Base-by-base conservation (phyloP, 2,113 vertebrate species). In the Paraplagusia blochii region DNA sequence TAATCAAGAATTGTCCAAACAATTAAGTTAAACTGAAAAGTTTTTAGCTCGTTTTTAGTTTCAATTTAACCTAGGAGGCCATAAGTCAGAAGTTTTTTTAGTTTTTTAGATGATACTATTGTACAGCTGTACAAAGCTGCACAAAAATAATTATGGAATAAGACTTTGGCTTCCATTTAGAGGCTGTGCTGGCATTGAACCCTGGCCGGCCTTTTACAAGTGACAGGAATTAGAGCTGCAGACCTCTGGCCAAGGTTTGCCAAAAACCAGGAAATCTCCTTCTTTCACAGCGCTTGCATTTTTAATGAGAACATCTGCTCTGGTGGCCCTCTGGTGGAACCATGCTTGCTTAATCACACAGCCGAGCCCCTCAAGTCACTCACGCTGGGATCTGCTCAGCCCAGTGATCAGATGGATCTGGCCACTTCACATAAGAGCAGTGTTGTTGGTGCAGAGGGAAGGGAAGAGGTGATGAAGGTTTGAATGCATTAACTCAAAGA, bases 251-350 rank as follows among this genome's bases (percentile, higher is more conserved):
- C 85, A 85, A 83, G 85, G 87, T 87, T 79, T 86, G 79, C 77
- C 81, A 84, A 76, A 77, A 87, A 84, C 70, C 88, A 87, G 76
- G 91, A 88, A 85, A 84, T 87, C 83, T 85, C 81, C 81, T 83
- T 86, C 85, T 84, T 79, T 90, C 83, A 79, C 79, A 77, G 76
- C 80, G 79, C 87, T 1, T 94, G 84, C 91, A 94, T 95, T 90
- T 94, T 95, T 95, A 92, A 94, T 94, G 87, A 94, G 80, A 82
- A 84, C 91, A 93, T 92, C 93, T 94, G 89, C 89, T 89, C 78
- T 22, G 70, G 73, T 80, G 74, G 80, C 80, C 74, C 79, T 82
- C 77, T 79, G 79, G 85, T 88, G 79, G 84, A 88, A 74, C 66
- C 77, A 38, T 77, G 75, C 61, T 60, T 84, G 76, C 76, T 87